Base-by-base conservation (phyloP, 2,888 invertebrate species). In the Caradrina kadenii region DNA sequence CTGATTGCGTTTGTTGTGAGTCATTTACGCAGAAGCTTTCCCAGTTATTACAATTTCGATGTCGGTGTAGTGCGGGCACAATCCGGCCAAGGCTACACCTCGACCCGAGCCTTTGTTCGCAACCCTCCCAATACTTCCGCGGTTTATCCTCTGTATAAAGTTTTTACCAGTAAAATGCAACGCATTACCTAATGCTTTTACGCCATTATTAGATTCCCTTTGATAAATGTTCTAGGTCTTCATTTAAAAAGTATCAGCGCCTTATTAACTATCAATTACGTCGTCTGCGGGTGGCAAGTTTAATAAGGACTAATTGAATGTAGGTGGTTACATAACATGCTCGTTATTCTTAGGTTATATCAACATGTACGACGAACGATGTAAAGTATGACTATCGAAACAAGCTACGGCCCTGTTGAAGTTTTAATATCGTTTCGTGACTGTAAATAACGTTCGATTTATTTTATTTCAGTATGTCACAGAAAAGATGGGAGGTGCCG, bases 401-500 rank as follows among this genome's bases (percentile, higher is more conserved):
- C 13, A 13, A 26, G 22, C 6, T 39, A 49, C 31, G 53, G 21
- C 19, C 58, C 31, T 42, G 42, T 52, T 50, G 39, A 74, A 35
- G 26, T 58, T 42, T 58, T 60, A 13, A 50, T 50, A 35, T 22
- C 17, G 19, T 73, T 54, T 73, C 53, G 31, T 17, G 42, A 19
- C 15, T 42, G 50, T 49, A 62, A 69, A 74, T 63, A 52, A 56
- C n/a, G 50, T 65, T 63, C 71, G 31, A 63, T 77, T 81, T 86
- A 81, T 89, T 88, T 91, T 93, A 90, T 97, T 97, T 72, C 97
- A 99, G 99, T 99, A 99, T 97, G 98, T 99, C 97, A 99, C 99
- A 92, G 99, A 99, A 96, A 99, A 99, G 96, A 99, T 99, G 98
- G 99, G 99, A 81, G 99, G 99, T 93, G 99, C 99, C 84, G 99